Conservation (phyloP, 2,113 vertebrate genomes). For the Phalacrocorax pelagicus region DNA sequence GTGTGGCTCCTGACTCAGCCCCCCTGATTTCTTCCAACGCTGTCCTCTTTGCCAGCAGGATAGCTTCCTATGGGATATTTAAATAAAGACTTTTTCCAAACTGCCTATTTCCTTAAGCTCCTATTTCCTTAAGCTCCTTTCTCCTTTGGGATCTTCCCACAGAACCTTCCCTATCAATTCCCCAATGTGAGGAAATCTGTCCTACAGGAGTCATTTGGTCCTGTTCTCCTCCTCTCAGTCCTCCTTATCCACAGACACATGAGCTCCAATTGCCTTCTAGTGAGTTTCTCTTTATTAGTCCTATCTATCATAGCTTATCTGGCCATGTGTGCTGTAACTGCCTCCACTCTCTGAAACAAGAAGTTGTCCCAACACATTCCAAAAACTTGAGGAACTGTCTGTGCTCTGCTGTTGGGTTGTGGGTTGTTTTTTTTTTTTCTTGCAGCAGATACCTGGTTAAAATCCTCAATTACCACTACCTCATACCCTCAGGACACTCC, state of each 20-base stretch:
- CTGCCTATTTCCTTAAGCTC: not conserved
- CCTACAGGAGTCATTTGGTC: not conserved
- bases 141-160: not conserved
- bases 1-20: not conserved
- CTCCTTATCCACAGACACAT: not conserved
- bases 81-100: not conserved
- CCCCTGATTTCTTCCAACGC: not conserved
- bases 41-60: not conserved
- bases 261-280: not conserved
- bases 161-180: not conserved
- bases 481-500: not conserved
- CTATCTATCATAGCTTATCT: not conserved
- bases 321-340: not conserved
- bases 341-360: not conserved
- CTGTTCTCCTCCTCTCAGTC: not conserved
- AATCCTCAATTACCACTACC: not conserved
- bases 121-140: not conserved
- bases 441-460: not conserved
- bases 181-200: not conserved
- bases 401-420: not conserved
- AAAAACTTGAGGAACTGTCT: not conserved
- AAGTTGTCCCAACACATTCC: not conserved
- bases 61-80: not conserved
- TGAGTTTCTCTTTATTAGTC: not conserved
- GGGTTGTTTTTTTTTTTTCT: not conserved